Percentiles rank a stretch among this genome's conserved stretches.
Conservation (phyloP, 1,140 invertebrate species). For the Amphibalanus amphitrite region DNA sequence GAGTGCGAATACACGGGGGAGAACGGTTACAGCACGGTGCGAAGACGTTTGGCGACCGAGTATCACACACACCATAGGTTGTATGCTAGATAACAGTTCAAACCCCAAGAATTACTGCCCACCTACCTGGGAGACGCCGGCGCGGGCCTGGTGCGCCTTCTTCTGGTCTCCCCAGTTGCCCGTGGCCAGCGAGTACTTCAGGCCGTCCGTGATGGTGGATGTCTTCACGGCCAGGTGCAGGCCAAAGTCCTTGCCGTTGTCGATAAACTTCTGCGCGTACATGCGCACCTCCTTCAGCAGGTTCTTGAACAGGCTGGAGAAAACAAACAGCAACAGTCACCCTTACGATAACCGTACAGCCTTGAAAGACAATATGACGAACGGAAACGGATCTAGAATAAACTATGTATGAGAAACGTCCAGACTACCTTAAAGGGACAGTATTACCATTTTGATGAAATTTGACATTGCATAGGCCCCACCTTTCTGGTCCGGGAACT, state of each 20-base stretch:
- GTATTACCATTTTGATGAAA: no score
- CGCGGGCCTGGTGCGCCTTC: slow-evolving; percentile 93
- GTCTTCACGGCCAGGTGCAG: slow-evolving; percentile 93
- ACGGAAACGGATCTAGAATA: slow-evolving; percentile 14
- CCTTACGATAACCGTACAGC: no score
- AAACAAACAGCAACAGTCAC: no score
- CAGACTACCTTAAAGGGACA: not conserved
- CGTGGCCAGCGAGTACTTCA: slow-evolving; percentile 91
- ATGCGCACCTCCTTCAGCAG: slow-evolving; percentile 88
- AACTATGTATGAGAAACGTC: slow-evolving; percentile 6
- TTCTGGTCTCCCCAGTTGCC: slow-evolving; percentile 99
- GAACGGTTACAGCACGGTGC: no score
- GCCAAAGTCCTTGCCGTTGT: slow-evolving; percentile 95
- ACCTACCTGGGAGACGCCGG: slow-evolving; percentile 64
- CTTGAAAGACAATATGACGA: no score
- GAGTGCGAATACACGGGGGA: no score
- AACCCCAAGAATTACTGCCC: no score
- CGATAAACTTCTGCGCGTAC: slow-evolving; percentile 98
- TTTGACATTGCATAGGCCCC: no score
- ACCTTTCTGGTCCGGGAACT: no score
- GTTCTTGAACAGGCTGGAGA: slow-evolving; percentile 64
- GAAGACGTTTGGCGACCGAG: no score
- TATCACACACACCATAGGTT: no score
- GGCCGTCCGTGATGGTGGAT: slow-evolving; percentile 93
- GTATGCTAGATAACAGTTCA: no score